A percentile compares a stretch with the other conserved stretches of the same genome.
Conservation (phyloP, 2,797 vertebrate species). For the Aselliscus stoliczkanus region DNA sequence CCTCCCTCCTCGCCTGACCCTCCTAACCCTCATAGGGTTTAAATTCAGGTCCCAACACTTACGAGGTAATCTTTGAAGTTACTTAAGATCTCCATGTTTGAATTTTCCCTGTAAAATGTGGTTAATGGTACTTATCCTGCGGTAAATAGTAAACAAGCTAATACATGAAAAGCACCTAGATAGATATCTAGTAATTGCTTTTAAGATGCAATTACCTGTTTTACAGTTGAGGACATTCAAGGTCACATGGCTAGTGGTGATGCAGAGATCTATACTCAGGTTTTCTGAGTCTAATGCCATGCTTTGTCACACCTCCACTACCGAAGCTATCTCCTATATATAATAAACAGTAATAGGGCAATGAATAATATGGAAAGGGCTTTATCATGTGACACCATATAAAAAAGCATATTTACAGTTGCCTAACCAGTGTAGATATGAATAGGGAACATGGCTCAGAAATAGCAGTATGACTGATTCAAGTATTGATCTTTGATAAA, state of each 20-base stretch:
- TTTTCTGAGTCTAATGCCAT: not conserved
- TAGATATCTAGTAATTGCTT: not conserved
- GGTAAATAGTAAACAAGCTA: not conserved
- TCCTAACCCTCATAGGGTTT: not conserved
- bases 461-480: not conserved
- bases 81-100: not conserved
- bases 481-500: not conserved
- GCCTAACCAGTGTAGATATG: not conserved
- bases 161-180: not conserved
- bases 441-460: constrained; percentile 5
- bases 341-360: not conserved
- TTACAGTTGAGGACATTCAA: not conserved
- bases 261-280: not conserved
- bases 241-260: not conserved
- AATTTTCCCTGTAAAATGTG: not conserved
- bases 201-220: not conserved
- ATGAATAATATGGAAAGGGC: not conserved
- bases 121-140: not conserved
- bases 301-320: not conserved
- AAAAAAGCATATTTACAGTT: not conserved
- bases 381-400: constrained; percentile 3
- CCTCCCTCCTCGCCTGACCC: not conserved
- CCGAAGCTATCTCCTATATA: not conserved
- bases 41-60: not conserved
- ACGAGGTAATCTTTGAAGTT: not conserved